Evolutionary conservation across 2,113 vertebrate genomes (phyloP), one percentile per base, ranked within the genome.

Genomic region (Syngnathus typhle): DNA sequence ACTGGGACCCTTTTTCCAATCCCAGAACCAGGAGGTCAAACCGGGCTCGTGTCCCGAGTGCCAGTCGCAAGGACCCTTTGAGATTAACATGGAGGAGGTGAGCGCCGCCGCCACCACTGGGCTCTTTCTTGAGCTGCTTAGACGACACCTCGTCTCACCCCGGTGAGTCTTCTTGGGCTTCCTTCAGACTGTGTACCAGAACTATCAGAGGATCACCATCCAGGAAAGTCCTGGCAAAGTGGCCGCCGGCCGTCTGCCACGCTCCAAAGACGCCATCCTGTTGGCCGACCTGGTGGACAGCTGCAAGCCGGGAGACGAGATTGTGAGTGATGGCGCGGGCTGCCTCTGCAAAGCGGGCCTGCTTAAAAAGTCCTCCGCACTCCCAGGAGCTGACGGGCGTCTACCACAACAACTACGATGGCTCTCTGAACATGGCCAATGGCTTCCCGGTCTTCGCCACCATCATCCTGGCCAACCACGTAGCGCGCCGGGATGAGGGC

Each of bases 81-180:
- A 99, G 74, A 95, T 99, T 89, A 99, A 99, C 91, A 99, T 98
- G 96, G 97, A 99, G 72, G 90, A 98, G 95, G 97, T 99, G 68
- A 85, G 91, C 6, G 41, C n/a, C 1, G 12, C 1, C n/a, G 19
- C 19, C 49, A 6, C 8, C 49, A 19, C 1, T 19, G 19, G 3
- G 1, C 5, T 52, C 49, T n/a, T 21, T 11, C 3, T 43, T 12
- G 41, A 43, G 41, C 41, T 12, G 9, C 12, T 12, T 11, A 8
- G 41, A 32, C 9, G 32, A 12, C 27, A 1, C 15, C 6, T 37
- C 5, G 32, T 12, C 60, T 41, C 37, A 43, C 41, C 3, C 7
- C 56, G 5, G 21, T 7, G 8, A 23, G 10, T 54, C 21, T 10
- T 27, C 52, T 27, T 13, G 13, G 13, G 3, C 27, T 43, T 36